Evolutionary conservation across 1,140 invertebrate species (phyloP), one percentile per base, ranked within the genome.

Genomic region (Aphelenchoides fujianensis): DNA sequence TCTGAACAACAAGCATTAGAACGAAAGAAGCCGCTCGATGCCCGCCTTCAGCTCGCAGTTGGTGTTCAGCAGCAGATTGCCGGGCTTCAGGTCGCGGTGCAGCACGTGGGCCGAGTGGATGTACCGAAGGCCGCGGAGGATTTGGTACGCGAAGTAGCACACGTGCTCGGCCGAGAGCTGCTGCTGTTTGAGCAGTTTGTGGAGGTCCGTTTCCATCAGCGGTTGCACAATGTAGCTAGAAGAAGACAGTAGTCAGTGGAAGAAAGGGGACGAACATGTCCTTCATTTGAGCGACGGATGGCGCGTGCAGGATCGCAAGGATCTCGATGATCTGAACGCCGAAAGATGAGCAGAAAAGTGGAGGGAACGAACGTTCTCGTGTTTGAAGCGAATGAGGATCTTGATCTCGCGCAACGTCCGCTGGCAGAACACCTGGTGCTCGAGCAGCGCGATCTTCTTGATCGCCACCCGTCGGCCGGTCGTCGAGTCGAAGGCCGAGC

Each of bases 11-110:
- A n/a, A n/a, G n/a, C n/a, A n/a, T n/a, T n/a, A n/a, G n/a, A n/a
- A n/a, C n/a, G n/a, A n/a, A n/a, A n/a, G n/a, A n/a, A n/a, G n/a
- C n/a, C n/a, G n/a, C n/a, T n/a, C n/a, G n/a, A n/a, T n/a, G n/a
- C n/a, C n/a, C n/a, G n/a, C n/a, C n/a, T 98, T 99, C 85, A 99
- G 90, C 89, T 99, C 96, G 89, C 96, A 99, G 62, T 94, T 97
- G 78, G 95, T 97, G 87, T 98, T 98, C 71, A 99, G 89, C 72
- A 99, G 88, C 73, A 99, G 87, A 88, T 99, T 98, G 82, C 93
- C 96, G 31, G 96, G 96, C 87, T 98, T 96, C 70, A 99, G 88
- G 85, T 99, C 96, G 83, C 96, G 89, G 86, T 99, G 96, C 63
- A 99, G 89, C 69, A 99, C 95, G 87, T 98, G 98, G 70, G 95